A percentile compares a stretch with the other conserved stretches of the same genome.
Evolutionary conservation across 2,888 invertebrate species (phyloP).

Genomic region (Drosophila percnosoma): DNA sequence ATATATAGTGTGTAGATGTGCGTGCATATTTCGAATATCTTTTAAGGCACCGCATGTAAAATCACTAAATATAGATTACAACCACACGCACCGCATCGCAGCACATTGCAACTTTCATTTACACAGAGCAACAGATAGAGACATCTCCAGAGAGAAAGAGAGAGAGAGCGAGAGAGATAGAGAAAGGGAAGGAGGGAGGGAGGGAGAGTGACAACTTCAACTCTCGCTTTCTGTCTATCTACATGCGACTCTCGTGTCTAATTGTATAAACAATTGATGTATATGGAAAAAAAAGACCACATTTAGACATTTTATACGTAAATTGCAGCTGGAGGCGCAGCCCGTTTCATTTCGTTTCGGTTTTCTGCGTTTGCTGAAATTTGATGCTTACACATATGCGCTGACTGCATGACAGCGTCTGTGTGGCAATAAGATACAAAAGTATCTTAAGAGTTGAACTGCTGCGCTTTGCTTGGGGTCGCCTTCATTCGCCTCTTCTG

Average conservation of each 20-base stretch:
- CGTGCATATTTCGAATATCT: constrained; percentile 73
- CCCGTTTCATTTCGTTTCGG: constrained; percentile 66
- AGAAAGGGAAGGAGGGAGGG: not conserved
- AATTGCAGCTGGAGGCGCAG: constrained; percentile 66
- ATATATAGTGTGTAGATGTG: constrained; percentile 8
- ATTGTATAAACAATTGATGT: constrained; percentile 77
- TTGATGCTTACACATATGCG: constrained; percentile 56
- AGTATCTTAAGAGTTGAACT: constrained; percentile 40
- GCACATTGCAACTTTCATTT: constrained; percentile 78
- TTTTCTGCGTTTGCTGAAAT: constrained; percentile 77
- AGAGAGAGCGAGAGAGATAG: constrained; percentile 1
- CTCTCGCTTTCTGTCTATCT: constrained; percentile 22
- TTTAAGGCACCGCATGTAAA: constrained; percentile 75
- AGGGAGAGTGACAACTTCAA: constrained; percentile 6
- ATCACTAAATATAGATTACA: constrained; percentile 82
- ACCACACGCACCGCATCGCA: constrained; percentile 80
- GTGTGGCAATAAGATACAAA: constrained; percentile 55
- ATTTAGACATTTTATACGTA: constrained; percentile 79
- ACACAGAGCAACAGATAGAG: constrained; percentile 13
- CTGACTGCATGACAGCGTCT: constrained; percentile 34
- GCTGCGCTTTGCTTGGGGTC: constrained; percentile 44
- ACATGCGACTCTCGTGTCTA: constrained; percentile 56
- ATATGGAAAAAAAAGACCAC: constrained; percentile 60
- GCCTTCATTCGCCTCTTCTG: constrained; percentile 21
- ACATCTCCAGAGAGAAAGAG: constrained; percentile 12